These are phyloP conservation scores for Drosophila histrio DNA, from an alignment of 2,888 invertebrate species.

Conservation along the genomic window DNA sequence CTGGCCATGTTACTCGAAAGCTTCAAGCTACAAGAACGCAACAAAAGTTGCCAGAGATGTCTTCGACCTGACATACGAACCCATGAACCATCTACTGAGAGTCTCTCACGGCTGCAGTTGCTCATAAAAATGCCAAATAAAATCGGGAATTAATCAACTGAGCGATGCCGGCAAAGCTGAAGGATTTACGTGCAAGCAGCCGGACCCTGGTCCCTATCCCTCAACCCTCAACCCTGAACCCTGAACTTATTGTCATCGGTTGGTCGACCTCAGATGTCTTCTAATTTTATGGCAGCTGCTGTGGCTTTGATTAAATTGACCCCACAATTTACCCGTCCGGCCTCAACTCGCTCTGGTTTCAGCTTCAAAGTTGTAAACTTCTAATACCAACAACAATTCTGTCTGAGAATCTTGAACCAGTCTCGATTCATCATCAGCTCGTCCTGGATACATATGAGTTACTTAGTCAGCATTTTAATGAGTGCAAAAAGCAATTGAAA, in stretches of 20 bases:
- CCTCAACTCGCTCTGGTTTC: no score
- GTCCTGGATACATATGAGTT: background rate
- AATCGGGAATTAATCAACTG: constrained; percentile 71
- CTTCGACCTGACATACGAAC: constrained; percentile 1
- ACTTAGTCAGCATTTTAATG: constrained; percentile 26
- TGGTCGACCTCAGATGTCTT: constrained; percentile 14
- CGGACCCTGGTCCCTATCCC: background rate
- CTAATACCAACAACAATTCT: constrained; percentile 1
- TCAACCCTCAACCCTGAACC: background rate
- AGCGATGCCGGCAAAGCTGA: constrained; percentile 42
- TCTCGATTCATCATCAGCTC: background rate
- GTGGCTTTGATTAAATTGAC: constrained; percentile 43
- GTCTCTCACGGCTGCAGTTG: constrained; percentile 44
- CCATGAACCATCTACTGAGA: background rate
- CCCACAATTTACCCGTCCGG: background rate
- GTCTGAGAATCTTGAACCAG: background rate
- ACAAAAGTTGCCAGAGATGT: constrained; percentile 19
- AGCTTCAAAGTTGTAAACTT: constrained; percentile 35
- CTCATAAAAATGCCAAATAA: constrained; percentile 73
- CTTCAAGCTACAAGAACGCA: constrained; percentile 47
- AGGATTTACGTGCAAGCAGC: constrained; percentile 43
- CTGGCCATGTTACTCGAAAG: constrained; percentile 22
- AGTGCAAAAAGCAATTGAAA: constrained; percentile 22
- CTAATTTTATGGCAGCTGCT: constrained; percentile 46
- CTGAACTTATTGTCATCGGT: constrained; percentile 32